Percentiles rank a stretch among this genome's conserved stretches.
phyloP scores from a whole-genome alignment of 1,140 invertebrate species.

The Neodiprion virginianus region DNA sequence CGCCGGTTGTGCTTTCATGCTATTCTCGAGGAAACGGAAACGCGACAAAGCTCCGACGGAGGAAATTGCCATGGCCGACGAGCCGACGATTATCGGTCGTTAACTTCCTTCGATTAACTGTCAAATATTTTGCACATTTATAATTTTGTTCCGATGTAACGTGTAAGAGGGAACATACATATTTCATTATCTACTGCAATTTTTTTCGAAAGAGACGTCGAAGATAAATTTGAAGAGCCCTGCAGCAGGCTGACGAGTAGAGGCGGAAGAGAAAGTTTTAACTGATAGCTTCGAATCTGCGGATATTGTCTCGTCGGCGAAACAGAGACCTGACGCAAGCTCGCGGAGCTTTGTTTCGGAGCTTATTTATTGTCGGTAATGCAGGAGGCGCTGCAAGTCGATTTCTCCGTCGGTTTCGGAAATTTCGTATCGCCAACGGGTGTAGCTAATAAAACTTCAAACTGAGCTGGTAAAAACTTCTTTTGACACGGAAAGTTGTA shows the following conservation, averaged over 20 bases:
- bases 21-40: conserved; percentile 84
- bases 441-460: too few species aligned
- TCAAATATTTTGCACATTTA: not conserved
- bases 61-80: conserved; percentile 82
- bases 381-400: too few species aligned
- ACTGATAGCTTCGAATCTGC: too few species aligned
- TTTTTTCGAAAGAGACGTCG: not conserved
- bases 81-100: conserved; percentile 83
- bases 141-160: not conserved
- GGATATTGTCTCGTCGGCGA: too few species aligned
- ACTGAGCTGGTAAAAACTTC: too few species aligned
- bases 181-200: not conserved
- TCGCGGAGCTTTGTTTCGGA: too few species aligned
- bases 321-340: too few species aligned
- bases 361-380: too few species aligned
- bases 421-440: too few species aligned
- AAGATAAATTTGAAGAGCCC: not conserved
- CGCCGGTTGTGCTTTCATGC: conserved; percentile 75
- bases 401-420: too few species aligned
- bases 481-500: too few species aligned
- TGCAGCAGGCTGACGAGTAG: not conserved
- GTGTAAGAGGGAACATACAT: not conserved
- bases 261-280: too few species aligned
- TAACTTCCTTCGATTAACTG: conserved; percentile 52
- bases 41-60: conserved; percentile 80